phyloP scores from a whole-genome alignment of 2,113 vertebrate genomes.

The Psammodynastes pulverulentus region DNA sequence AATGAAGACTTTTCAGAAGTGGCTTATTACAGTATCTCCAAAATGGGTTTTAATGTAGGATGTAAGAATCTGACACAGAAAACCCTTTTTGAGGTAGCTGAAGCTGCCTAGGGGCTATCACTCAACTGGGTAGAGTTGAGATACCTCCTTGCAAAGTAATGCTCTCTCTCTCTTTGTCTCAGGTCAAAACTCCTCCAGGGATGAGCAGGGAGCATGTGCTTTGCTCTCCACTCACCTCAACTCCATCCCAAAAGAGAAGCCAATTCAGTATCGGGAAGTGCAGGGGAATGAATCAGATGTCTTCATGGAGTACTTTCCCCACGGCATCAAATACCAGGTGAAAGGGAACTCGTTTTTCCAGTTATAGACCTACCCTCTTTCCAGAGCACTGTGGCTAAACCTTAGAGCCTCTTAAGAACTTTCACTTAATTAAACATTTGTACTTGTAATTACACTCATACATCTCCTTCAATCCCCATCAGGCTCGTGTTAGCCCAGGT shows the following conservation, averaged over 20 bases:
- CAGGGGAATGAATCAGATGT: conserved; percentile 82
- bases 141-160: neutral
- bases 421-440: neutral
- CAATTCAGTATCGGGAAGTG: conserved; percentile 80
- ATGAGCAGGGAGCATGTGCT: conserved; percentile 84
- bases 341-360: conserved; percentile 1
- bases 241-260: conserved; percentile 78
- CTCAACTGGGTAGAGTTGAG: neutral
- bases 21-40: neutral
- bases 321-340: conserved; percentile 87
- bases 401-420: neutral
- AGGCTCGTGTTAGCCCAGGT: neutral
- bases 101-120: neutral
- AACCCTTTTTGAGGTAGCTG: neutral
- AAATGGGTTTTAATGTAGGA: neutral
- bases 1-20: neutral
- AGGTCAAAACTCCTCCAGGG: conserved; percentile 83
- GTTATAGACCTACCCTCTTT: neutral
- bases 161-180: neutral
- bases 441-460: neutral
- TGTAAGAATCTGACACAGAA: neutral
- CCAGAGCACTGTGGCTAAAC: neutral
- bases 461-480: neutral
- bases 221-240: conserved; percentile 86
- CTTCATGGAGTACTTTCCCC: conserved; percentile 88